A percentile compares a stretch with the other conserved stretches of the same genome.
Conservation (phyloP, 2,888 invertebrate genomes). For the Smittia aterrima region DNA sequence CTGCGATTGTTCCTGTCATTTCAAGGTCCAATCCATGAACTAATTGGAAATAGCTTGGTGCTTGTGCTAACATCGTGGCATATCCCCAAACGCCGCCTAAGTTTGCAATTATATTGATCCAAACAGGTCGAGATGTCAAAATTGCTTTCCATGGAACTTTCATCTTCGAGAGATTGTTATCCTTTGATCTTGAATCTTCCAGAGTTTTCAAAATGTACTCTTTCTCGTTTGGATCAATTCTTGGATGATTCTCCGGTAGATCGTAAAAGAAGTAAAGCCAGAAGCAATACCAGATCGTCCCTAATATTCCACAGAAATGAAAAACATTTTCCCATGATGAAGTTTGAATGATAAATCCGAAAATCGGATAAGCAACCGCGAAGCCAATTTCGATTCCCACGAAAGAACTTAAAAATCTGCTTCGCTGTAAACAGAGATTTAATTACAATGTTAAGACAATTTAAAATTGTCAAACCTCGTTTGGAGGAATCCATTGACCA, state of each 20-base stretch:
- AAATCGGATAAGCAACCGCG: slow-evolving; percentile 67
- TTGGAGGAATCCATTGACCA: slow-evolving; percentile 77
- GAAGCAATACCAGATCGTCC: slow-evolving; percentile 63
- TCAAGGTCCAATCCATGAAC: slow-evolving; percentile 68
- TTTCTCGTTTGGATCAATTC: slow-evolving; percentile 60
- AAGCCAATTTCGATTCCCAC: slow-evolving; percentile 65
- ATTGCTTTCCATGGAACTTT: slow-evolving; percentile 64
- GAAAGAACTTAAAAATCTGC: slow-evolving; percentile 62
- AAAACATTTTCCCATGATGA: slow-evolving; percentile 73
- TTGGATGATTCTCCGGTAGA: slow-evolving; percentile 64
- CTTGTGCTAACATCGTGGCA: slow-evolving; percentile 68
- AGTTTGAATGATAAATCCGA: slow-evolving; percentile 63
- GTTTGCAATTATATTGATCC: slow-evolving; percentile 65
- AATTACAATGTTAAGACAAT: background rate
- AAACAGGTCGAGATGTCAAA: slow-evolving; percentile 61
- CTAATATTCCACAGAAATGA: slow-evolving; percentile 63
- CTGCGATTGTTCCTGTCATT: slow-evolving; percentile 61
- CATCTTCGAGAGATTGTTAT: slow-evolving; percentile 47
- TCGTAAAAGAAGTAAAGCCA: slow-evolving; percentile 59
- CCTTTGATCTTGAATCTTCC: slow-evolving; percentile 52
- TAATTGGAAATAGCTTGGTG: slow-evolving; percentile 67
- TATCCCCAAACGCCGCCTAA: slow-evolving; percentile 69
- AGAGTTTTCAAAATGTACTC: slow-evolving; percentile 60
- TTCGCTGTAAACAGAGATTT: background rate
- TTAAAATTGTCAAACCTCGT: slow-evolving; percentile 56